Base-by-base conservation (phyloP, 2,888 invertebrate genomes). In the Erebia epiphron region DNA sequence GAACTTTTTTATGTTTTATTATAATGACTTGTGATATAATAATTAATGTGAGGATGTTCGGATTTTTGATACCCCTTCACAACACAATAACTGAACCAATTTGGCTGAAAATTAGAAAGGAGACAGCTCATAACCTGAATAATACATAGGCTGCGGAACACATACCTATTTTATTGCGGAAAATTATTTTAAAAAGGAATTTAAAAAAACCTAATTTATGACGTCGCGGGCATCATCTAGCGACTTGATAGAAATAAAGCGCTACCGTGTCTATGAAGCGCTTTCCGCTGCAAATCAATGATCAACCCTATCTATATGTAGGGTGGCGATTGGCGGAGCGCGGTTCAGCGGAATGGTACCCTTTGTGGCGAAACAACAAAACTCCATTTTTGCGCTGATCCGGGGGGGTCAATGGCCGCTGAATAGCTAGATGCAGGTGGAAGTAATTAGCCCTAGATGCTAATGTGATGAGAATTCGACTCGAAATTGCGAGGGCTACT, bases 371-470 rank as follows among this genome's bases (percentile, higher is more conserved):
- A 16, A 72, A 74, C 72, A 88, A 90, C 89, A 89, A 89, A 87
- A 77, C 86, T 86, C 85, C 86, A 89, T 90, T 90, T 89, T 87
- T 84, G 81, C 84, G 85, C 85, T 90, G 88, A 90, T 90, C 88
- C 87, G 84, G 82, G 82, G 82, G 70, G 79, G 88, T 84, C 85
- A 89, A 87, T 86, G 89, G 86, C 88, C 88, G 84, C 73, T 81
- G 80, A 82, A 75, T 73, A 68, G 73, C 65, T 71, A 69, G 68
- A 69, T 13, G 69, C 69, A 72, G 72, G 69, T 72, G 74, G 72
- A 74, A 72, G 66, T 70, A 67, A 74, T 72, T 72, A 69, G 70
- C 74, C 50, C 43, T 63, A 67, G 71, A 68, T 71, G 67, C 49
- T 67, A 67, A 66, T 65, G 61, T 73, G 65, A 65, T 64, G 65